Base-by-base conservation (phyloP, 64 coral and sea anemone species). In the Actinia tenebrosa region DNA sequence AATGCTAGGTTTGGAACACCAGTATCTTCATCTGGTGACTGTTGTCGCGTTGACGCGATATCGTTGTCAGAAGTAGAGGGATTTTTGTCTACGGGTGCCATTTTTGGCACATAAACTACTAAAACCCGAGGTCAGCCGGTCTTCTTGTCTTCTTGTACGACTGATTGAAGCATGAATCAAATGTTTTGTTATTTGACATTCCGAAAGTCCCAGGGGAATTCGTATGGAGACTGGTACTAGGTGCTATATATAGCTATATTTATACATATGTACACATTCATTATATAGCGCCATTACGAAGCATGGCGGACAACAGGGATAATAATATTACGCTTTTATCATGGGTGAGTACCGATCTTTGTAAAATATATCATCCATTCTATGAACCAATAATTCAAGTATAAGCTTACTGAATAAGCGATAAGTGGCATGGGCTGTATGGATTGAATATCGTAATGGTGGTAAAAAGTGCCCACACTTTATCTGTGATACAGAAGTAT, bases 1-100 rank as follows among this genome's bases (percentile, higher is more conserved):
- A 81, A 81, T 53, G n/a, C 79, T 53, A 81, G 53, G 79, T 81
- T 81, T 53, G 79, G 79, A 37, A 81, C 53, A 16, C 79, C 79
- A 11, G 50, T 50, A 50, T 50, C 47, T 50, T 50, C 16, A 52
- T 50, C 15, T 53, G 2, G 15, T 14, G 56, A 2, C 13, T 50
- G 16, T 22, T 81, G 69, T 30, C 27, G 69, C 2, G 69, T 13
- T 75, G 26, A 15, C 13, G n/a, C 69, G 26, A 14, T 75, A 14
- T 75, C 10, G 43, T 75, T 43, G 26, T 75, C 27, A 1, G 69
- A 42, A 37, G 11, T 13, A 13, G 69, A 42, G 25, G 69, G 25
- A 75, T 75, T 42, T 13, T 75, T 75, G 5, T 75, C 69, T 75
- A 15, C 11, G 15, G 7, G 7, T 13, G 69, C 69, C 69, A 75